A percentile compares a stretch with the other conserved stretches of the same genome.
Evolutionary conservation across 2,113 vertebrate genomes (phyloP).

Genomic region (Plestiodon gilberti): DNA sequence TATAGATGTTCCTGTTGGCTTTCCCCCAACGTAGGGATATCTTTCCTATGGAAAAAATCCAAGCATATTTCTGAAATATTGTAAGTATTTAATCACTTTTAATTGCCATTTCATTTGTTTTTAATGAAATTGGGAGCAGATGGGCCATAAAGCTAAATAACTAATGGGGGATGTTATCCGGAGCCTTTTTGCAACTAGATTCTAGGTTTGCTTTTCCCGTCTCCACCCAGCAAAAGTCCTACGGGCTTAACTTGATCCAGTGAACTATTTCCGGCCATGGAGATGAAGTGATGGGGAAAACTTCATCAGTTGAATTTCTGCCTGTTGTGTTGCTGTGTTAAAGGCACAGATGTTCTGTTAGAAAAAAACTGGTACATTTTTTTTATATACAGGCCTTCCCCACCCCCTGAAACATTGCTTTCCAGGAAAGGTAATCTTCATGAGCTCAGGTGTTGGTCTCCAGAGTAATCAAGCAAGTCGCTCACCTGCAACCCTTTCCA

Average conservation of each 20-base stretch:
- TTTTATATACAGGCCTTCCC: too few relatives aligned
- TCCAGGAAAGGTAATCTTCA: conserved; percentile 5
- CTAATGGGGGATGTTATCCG: neutral
- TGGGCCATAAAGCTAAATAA: neutral
- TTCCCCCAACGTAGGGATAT: neutral
- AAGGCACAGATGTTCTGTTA: neutral
- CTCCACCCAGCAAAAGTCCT: neutral
- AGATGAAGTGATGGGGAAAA: neutral
- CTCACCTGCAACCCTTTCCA: conserved; percentile 31
- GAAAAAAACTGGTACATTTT: neutral
- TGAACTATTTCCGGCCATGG: neutral
- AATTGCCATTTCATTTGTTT: neutral
- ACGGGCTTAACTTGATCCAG: neutral
- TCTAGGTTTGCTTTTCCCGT: neutral
- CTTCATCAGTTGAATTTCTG: neutral
- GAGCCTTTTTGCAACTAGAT: neutral
- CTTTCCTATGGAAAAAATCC: neutral
- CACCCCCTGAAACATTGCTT: neutral
- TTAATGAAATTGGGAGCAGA: neutral
- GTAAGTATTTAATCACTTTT: too few relatives aligned
- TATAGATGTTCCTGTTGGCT: neutral
- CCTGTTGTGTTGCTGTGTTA: neutral
- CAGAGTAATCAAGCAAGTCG: conserved; percentile 15
- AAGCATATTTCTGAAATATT: neutral
- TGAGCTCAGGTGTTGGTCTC: conserved; percentile 19